Conservation (phyloP, 2,888 invertebrate genomes). For the Netelia inedita region DNA sequence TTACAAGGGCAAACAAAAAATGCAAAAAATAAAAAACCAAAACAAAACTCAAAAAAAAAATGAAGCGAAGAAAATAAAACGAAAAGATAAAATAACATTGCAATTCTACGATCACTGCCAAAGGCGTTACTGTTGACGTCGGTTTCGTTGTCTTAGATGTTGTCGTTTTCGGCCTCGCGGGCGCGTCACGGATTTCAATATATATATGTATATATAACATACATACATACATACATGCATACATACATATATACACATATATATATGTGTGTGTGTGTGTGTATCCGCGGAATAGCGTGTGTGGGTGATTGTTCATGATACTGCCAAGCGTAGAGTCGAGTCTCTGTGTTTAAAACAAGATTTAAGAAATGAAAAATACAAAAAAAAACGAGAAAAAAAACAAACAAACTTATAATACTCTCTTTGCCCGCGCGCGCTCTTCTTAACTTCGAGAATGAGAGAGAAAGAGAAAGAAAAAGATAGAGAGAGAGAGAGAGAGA, state of each 20-base stretch:
- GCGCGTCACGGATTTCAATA: constrained; percentile 43
- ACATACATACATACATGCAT: constrained; percentile 18
- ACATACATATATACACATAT: constrained; percentile 17
- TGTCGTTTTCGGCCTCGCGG: constrained; percentile 72
- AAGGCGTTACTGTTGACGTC: constrained; percentile 82
- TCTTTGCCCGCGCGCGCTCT: constrained; percentile 55
- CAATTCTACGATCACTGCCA: constrained; percentile 84
- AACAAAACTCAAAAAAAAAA: constrained; percentile 42
- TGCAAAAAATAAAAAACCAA: constrained; percentile 37
- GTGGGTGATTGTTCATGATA: constrained; percentile 81
- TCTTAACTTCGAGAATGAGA: constrained; percentile 38
- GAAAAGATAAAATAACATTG: constrained; percentile 70
- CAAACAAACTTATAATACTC: constrained; percentile 55
- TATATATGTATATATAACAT: background rate
- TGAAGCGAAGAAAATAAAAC: constrained; percentile 62
- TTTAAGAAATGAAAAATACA: constrained; percentile 48
- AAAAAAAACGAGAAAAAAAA: constrained; percentile 21
- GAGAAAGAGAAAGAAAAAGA: constrained; percentile 46
- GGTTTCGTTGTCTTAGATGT: constrained; percentile 78
- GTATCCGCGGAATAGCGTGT: constrained; percentile 60
- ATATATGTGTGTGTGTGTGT: background rate
- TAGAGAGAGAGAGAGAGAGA: constrained; percentile 44
- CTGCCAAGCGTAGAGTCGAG: constrained; percentile 82
- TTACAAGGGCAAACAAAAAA: constrained; percentile 33
- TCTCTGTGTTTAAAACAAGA: constrained; percentile 74